Evolutionary conservation across 2,888 invertebrate species (phyloP).

Genomic region (Drosophila pseudotakahashii): DNA sequence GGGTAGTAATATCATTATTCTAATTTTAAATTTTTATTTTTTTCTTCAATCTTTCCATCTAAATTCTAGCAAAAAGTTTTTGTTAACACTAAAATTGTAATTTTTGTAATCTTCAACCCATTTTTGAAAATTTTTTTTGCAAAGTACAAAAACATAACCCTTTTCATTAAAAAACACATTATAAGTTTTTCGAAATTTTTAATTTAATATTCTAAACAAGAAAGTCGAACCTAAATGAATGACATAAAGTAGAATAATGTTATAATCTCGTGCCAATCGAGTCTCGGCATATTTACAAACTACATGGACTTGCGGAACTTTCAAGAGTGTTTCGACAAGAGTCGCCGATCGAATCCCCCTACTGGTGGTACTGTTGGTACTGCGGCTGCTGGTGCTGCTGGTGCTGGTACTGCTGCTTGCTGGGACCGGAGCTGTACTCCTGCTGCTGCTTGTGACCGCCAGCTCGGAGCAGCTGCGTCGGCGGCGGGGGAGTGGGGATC

Average conservation of each 20-base stretch:
- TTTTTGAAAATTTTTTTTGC: too few relatives aligned
- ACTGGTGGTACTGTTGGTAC: constrained; percentile 79
- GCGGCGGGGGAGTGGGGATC: constrained; percentile 85
- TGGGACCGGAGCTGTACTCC: constrained; percentile 74
- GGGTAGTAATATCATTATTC: too few relatives aligned
- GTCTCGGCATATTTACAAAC: constrained; percentile 57
- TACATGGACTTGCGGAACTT: constrained; percentile 74
- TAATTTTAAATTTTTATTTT: too few relatives aligned
- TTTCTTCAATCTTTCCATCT: too few relatives aligned
- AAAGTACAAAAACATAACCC: too few relatives aligned
- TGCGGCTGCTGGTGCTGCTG: constrained; percentile 75
- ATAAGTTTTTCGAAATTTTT: constrained; percentile 42
- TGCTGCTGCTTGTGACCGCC: constrained; percentile 74
- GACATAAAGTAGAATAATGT: constrained; percentile 48
- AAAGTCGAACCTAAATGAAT: constrained; percentile 54
- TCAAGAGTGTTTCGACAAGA: constrained; percentile 36
- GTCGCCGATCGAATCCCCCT: constrained; percentile 12
- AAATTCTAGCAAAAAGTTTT: too few relatives aligned
- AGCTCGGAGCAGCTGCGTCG: constrained; percentile 81
- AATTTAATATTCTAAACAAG: constrained; percentile 70
- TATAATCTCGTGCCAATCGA: constrained; percentile 44
- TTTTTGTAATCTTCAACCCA: too few relatives aligned
- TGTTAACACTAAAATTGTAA: too few relatives aligned
- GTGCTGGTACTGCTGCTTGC: constrained; percentile 82
- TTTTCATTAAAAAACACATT: not conserved